These are phyloP conservation scores for Threskiornis aethiopicus DNA, from an alignment of 2,797 vertebrate genomes.

Conservation along the genomic window DNA sequence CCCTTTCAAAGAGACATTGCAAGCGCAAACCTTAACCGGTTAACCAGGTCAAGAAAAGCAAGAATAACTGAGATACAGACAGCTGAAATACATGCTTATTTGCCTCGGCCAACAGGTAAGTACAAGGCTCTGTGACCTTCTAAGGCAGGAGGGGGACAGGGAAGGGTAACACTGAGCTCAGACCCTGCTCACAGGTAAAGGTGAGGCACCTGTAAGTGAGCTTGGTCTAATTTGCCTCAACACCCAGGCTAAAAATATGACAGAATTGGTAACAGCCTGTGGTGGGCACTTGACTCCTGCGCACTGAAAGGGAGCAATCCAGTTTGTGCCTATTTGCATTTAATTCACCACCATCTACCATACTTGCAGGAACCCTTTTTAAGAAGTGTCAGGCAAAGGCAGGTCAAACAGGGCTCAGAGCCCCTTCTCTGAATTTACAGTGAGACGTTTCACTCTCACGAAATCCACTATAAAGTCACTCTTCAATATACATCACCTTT, in stretches of 20 bases:
- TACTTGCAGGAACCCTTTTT: not conserved
- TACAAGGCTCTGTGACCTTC: not conserved
- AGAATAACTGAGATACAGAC: not conserved
- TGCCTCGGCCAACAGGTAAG: not conserved
- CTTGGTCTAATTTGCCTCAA: not conserved
- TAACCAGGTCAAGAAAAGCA: not conserved
- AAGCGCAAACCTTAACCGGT: not conserved
- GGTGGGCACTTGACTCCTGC: not conserved
- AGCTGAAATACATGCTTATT: not conserved
- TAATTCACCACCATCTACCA: not conserved
- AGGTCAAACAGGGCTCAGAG: not conserved
- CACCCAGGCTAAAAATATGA: not conserved
- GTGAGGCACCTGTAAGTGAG: not conserved
- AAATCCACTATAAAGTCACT: not conserved
- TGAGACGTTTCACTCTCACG: not conserved
- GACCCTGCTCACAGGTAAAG: not conserved
- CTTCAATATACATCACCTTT: not conserved
- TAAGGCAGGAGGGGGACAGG: not conserved
- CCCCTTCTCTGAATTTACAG: not conserved
- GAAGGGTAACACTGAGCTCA: not conserved
- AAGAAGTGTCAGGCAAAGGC: not conserved
- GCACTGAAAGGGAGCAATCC: fast-evolving
- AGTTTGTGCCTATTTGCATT: not conserved
- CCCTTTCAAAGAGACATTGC: not conserved
- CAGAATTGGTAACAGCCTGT: not conserved